Base-by-base conservation (phyloP, 2,797 vertebrate species). In the Anolis apletophallus region DNA sequence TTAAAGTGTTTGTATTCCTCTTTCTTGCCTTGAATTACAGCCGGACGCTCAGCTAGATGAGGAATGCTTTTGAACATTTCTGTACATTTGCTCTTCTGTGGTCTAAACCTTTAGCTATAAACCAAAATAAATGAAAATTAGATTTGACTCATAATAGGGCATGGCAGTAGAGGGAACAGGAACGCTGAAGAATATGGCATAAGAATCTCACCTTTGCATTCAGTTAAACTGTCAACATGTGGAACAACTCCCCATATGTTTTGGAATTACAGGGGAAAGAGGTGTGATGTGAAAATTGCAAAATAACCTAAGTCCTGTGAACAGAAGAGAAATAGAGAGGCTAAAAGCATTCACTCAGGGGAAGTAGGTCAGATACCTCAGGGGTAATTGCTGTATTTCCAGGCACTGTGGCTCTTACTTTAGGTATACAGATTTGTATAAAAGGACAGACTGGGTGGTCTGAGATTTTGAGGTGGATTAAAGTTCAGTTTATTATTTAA, bases 211-310 rank as follows among this genome's bases (percentile, higher is more conserved):
- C 74, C 57, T 88, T 67, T 88, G 54, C 26, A 72, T 81, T 88
- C 67, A 52, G 83, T 46, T 78, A 50, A 85, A 83, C 84, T 67
- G 46, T 74, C 68, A 82, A 67, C 13, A 19, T 74, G 73, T 72
- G 74, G 84, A 78, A 46, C 74, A 72, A 85, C 87, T 85, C 67
- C 83, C 55, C 84, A 85, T 88, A 82, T 88, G 74, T 79, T 83
- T 88, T 82, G 84, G 57, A 79, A 81, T 88, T 88, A 67, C 74
- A 82, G 84, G n/a, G 67, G 76, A 85, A 88, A 67, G 67, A 73
- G 68, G 52, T 46, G 12, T 72, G 46, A 29, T 83, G 1, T 0
- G 19, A n/a, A 67, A 87, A 84, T 85, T 88, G 69, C 83, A 69
- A 80, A 80, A 79, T 71, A 82, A 79, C 40, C 67, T 46, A 82